Base-by-base conservation (phyloP, 2,113 vertebrate species). In the Perca flavescens region DNA sequence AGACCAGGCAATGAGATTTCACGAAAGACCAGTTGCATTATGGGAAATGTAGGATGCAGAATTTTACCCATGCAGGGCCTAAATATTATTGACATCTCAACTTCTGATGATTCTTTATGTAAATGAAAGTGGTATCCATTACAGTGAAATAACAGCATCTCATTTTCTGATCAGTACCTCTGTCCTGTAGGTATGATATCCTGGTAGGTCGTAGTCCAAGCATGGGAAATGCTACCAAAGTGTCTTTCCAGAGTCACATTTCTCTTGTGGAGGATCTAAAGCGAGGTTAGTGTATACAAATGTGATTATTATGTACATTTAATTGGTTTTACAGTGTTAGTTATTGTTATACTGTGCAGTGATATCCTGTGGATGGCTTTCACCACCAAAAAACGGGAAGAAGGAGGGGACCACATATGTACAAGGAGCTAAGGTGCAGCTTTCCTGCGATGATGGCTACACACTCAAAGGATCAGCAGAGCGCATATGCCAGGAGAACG, bases 281-380 rank as follows among this genome's bases (percentile, higher is more conserved):
- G 74, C 93, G 94, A 63, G 97, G 97, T 98, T 56, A 93, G 85
- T n/a, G 8, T n/a, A 6, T 3, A 46, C 5, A 73, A 60, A 17
- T 28, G 9, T 54, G 8, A 25, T 16, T 3, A 1, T 21, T 5
- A 21, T 25, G n/a, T 47, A 28, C 6, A 63, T 61, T 17, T 17
- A 6, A 43, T 21, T 71, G 11, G 1, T 22, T 22, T 79, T 16
- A 52, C 57, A 64, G 11, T 46, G 22, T 17, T 65, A 7, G 15
- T 57, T 7, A 4, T 53, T 65, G 12, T 78, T 9, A 14, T 81
- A 7, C 15, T 22, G 1, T 74, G 25, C 87, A 99, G 97, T 97
- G 91, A 79, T 95, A 31, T 96, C 97, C 62, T 99, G 97, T 53
- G 97, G 97, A 47, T 95, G 96, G 96, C 84, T 99, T 71, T 52